Conservation (phyloP, 2,113 vertebrate genomes). For the Prietella phreatophila region DNA sequence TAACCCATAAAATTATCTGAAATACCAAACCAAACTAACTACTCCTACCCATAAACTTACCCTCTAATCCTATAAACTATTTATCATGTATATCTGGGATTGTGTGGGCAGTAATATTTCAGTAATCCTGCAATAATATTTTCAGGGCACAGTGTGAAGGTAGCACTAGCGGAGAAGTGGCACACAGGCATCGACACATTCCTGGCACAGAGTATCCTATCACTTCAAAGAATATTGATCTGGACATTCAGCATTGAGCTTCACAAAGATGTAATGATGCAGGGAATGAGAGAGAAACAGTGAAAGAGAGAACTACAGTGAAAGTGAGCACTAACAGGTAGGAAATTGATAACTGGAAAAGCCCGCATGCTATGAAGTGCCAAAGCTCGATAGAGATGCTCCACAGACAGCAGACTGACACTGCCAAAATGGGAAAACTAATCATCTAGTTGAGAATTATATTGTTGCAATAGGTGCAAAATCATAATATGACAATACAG, state of each 20-base stretch:
- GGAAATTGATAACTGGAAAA: constrained; percentile 20
- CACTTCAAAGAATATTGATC: constrained; percentile 16
- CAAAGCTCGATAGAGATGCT: neutral
- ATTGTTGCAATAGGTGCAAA: neutral
- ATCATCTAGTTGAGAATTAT: neutral
- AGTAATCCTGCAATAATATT: neutral
- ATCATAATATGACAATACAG: neutral
- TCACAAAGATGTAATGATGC: constrained; percentile 30
- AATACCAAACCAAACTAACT: neutral
- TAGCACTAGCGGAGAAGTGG: constrained; percentile 1
- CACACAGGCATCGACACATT: constrained; percentile 15
- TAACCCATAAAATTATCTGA: neutral
- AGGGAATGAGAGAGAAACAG: neutral
- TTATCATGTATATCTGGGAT: neutral
- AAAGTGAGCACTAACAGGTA: constrained; percentile 2
- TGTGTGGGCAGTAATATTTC: neutral
- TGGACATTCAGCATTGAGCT: neutral
- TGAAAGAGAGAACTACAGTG: neutral
- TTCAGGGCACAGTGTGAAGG: neutral
- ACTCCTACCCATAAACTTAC: neutral
- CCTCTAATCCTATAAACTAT: neutral
- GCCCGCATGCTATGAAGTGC: neutral
- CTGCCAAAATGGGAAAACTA: neutral
- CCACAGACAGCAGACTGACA: neutral
- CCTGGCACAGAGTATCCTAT: neutral